Evolutionary conservation across 2,113 vertebrate species (phyloP).

Genomic region (Rhinoptilus africanus): DNA sequence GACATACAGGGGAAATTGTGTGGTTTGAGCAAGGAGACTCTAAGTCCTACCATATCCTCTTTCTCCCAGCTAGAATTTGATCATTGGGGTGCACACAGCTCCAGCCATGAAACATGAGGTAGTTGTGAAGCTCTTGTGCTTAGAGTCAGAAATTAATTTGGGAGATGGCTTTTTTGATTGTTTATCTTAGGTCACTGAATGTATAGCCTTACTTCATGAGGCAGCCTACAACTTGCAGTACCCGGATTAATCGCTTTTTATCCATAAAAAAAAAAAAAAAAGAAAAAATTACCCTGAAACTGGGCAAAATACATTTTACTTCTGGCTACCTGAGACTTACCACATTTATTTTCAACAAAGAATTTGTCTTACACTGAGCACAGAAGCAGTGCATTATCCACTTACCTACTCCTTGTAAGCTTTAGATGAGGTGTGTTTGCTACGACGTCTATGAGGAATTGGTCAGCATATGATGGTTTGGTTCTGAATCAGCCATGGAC

Average conservation of each 20-base stretch:
- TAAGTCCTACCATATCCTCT: background rate
- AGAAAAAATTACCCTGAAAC: background rate
- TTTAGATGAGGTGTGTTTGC: background rate
- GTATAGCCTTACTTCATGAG: background rate
- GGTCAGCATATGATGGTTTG: background rate
- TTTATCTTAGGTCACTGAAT: background rate
- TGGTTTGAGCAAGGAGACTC: background rate
- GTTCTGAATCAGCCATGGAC: background rate
- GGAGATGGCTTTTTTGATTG: background rate
- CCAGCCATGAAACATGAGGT: background rate
- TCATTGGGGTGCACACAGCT: fast-evolving
- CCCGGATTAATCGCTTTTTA: background rate
- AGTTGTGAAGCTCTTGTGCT: background rate
- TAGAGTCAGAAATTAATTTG: background rate
- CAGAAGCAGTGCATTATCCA: background rate
- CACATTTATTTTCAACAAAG: background rate
- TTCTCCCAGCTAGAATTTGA: background rate
- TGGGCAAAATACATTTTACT: background rate
- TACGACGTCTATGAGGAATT: background rate
- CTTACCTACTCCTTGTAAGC: background rate
- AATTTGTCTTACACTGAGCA: background rate
- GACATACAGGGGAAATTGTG: background rate
- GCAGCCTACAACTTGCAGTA: background rate
- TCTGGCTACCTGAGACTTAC: background rate
- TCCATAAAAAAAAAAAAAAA: background rate